Base-by-base conservation (phyloP, 2,113 vertebrate genomes). In the Sturnus vulgaris region DNA sequence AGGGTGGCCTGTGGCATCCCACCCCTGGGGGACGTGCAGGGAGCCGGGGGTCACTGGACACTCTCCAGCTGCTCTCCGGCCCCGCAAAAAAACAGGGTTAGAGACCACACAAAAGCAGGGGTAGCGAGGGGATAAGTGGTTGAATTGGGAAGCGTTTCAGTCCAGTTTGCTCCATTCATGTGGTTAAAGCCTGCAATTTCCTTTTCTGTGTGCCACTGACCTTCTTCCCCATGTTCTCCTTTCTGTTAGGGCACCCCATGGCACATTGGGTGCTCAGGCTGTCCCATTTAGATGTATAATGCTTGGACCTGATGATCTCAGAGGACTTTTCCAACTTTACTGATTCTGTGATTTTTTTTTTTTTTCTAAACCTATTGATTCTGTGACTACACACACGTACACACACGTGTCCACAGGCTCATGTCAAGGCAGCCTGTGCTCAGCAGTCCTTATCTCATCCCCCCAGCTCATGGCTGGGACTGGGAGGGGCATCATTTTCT, bases 211-310 rank as follows among this genome's bases (percentile, higher is more conserved):
- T 56, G 71, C 57, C 35, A 27, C 49, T 64, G 78, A 46, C 50
- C 73, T 77, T 64, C 68, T 83, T 69, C 78, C 55, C 63, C 0
- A 0, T 5, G 10, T 49, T 27, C 37, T 59, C 60, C 70, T 75
- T 60, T 65, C 49, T 47, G 31, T 14, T 71, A 11, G 60, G 46
- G 46, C 25, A 68, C 18, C 15, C 30, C 27, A 4, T 50, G 82
- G 40, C 0, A 0, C 33, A 25, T 25, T 23, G 55, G 7, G 46
- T 4, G 14, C 47, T n/a, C 24, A 3, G 66, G 42, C 35, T 70
- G 47, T 12, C n/a, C 44, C 11, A 30, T 53, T 53, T 64, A 9
- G 44, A 53, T 30, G 39, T 53, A 53, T 53, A 18, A 21, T 35
- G 7, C 11, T 77, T 37, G 37, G 27, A 22, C 55, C 30, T 37